These are phyloP conservation scores for Eulemur mongoz DNA, from an alignment of 2,797 vertebrate species.

Conservation along the genomic window DNA sequence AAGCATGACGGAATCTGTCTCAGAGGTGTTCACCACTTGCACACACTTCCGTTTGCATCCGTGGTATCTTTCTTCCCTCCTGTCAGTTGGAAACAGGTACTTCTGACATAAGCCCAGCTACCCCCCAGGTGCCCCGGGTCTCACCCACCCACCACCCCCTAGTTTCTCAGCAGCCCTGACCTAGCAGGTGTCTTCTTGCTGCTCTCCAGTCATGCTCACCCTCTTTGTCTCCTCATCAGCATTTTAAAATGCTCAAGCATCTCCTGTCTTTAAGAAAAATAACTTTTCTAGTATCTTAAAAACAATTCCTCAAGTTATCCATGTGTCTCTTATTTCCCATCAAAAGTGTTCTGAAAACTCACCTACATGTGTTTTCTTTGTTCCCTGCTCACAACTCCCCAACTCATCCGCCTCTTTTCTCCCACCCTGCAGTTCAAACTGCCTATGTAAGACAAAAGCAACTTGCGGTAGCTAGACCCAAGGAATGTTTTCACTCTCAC, in stretches of 20 bases:
- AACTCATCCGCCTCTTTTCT: background rate
- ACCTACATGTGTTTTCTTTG: background rate
- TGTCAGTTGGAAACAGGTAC: background rate
- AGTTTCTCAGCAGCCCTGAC: background rate
- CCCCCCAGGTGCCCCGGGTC: too few species aligned
- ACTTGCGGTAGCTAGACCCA: background rate
- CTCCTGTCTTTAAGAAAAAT: background rate
- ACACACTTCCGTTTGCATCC: background rate
- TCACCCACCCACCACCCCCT: background rate
- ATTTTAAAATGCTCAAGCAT: background rate
- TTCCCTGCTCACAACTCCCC: background rate
- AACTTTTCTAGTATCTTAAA: background rate
- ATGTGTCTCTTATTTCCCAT: background rate
- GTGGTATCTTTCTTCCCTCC: background rate
- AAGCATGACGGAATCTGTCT: background rate
- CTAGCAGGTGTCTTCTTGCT: background rate
- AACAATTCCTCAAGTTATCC: background rate
- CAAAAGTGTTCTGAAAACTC: background rate
- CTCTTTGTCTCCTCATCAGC: background rate
- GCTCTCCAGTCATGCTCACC: background rate
- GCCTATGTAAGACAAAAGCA: accelerated
- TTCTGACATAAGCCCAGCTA: background rate
- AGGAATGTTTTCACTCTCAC: accelerated
- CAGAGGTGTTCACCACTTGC: background rate
- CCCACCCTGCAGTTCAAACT: background rate